phyloP scores from a whole-genome alignment of 2,888 invertebrate genomes.

The Cistogaster globosa region DNA sequence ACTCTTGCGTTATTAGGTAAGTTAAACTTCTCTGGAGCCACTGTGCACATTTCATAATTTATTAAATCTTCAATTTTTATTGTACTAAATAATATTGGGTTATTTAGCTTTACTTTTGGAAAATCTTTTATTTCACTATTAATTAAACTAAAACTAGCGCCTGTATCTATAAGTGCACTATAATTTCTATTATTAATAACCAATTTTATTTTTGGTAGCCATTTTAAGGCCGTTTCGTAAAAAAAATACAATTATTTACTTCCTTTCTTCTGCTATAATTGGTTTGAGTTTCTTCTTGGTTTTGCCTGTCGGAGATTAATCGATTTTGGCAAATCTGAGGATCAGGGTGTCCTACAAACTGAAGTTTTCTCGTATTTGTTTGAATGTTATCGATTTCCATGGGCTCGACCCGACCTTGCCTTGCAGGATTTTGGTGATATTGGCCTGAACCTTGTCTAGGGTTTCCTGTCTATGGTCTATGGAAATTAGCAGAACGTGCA shows the following conservation, averaged over 20 bases:
- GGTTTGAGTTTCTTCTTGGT: slow-evolving; percentile 19
- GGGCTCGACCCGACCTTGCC: background rate
- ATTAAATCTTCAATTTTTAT: slow-evolving; percentile 30
- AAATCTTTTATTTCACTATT: slow-evolving; percentile 33
- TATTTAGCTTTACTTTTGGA: slow-evolving; percentile 28
- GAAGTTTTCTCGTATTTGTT: background rate
- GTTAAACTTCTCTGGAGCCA: slow-evolving; percentile 50
- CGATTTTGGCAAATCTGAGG: slow-evolving; percentile 50
- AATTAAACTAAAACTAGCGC: slow-evolving; percentile 44
- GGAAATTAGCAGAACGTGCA: slow-evolving; percentile 1
- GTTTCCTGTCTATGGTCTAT: slow-evolving; percentile 10
- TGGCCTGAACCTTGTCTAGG: slow-evolving; percentile 19
- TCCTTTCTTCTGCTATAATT: background rate
- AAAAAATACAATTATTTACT: background rate
- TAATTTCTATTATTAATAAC: slow-evolving; percentile 26
- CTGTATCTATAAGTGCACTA: slow-evolving; percentile 50
- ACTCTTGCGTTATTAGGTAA: slow-evolving; percentile 33
- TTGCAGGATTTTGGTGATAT: background rate
- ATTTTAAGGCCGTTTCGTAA: slow-evolving; percentile 10
- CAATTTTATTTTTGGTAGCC: slow-evolving; percentile 5
- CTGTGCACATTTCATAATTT: slow-evolving; percentile 39
- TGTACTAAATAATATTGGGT: too few relatives aligned
- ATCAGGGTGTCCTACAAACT: slow-evolving; percentile 26
- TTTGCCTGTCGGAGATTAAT: slow-evolving; percentile 33
- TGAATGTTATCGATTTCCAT: background rate